Evolutionary conservation across 2,797 vertebrate species (phyloP).

Genomic region (Meda fulgida): DNA sequence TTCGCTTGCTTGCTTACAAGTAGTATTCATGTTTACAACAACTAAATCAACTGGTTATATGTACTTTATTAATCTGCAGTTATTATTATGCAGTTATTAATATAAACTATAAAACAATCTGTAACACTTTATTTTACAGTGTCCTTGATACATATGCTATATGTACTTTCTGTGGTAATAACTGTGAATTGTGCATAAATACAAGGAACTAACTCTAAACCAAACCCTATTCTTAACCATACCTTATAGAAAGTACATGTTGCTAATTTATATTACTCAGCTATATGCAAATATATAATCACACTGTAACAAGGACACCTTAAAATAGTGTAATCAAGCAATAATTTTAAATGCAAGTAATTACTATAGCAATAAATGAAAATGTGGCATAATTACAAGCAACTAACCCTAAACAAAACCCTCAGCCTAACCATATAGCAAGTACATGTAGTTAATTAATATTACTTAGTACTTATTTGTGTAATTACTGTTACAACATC

Average conservation of each 20-base stretch:
- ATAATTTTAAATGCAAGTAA: too few relatives aligned
- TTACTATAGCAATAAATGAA: too few relatives aligned
- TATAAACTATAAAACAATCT: not conserved
- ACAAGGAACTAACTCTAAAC: not conserved
- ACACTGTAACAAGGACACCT: too few relatives aligned
- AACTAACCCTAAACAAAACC: too few relatives aligned
- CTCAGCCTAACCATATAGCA: too few relatives aligned
- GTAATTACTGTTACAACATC: not conserved
- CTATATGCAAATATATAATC: too few relatives aligned
- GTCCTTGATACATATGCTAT: not conserved
- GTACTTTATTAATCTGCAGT: not conserved
- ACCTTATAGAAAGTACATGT: too few relatives aligned
- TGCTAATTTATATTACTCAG: too few relatives aligned
- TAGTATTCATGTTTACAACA: not conserved
- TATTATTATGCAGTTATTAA: not conserved
- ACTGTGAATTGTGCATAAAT: not conserved
- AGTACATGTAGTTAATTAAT: too few relatives aligned
- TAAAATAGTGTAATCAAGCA: too few relatives aligned
- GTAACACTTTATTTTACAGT: not conserved
- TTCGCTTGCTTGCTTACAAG: not conserved
- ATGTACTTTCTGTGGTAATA: not conserved
- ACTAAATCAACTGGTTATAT: conserved; percentile 2
- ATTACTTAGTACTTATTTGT: too few relatives aligned
- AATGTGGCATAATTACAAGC: too few relatives aligned
- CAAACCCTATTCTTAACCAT: not conserved